Conservation (phyloP, 2,797 vertebrate genomes). For the Pterois miles region DNA sequence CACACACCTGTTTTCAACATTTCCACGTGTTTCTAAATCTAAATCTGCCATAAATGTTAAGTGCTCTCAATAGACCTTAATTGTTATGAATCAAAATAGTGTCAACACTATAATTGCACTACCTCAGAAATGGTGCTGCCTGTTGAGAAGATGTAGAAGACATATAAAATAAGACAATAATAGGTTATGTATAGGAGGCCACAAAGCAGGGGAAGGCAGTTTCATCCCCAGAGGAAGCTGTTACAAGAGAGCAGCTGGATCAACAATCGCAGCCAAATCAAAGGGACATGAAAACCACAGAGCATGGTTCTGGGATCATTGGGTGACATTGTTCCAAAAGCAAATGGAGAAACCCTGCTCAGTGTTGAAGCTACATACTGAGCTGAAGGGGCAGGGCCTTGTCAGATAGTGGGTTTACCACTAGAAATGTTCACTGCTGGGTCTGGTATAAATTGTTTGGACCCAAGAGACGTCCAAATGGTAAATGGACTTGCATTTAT, state of each 20-base stretch:
- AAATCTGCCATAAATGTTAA: background rate
- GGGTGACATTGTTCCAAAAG: constrained; percentile 1
- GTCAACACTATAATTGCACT: background rate
- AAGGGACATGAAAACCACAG: background rate
- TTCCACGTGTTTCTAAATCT: background rate
- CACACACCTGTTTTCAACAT: background rate
- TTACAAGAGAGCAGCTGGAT: background rate
- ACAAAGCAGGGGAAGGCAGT: background rate
- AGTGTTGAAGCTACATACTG: background rate
- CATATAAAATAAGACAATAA: background rate
- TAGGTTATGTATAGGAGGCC: background rate
- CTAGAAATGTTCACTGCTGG: background rate
- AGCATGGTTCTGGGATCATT: background rate
- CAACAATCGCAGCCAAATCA: background rate
- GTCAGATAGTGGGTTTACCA: background rate
- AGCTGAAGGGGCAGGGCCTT: constrained; percentile 10
- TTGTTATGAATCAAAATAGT: background rate
- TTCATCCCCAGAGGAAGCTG: background rate
- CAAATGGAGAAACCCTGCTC: background rate
- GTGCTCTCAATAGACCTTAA: background rate
- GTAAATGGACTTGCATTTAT: too few species aligned
- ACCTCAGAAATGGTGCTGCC: background rate
- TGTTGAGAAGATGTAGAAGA: background rate
- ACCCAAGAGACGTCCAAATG: background rate
- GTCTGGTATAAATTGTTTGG: constrained; percentile 2